Conservation (phyloP, 2,888 invertebrate species). For the Muscina levida region DNA sequence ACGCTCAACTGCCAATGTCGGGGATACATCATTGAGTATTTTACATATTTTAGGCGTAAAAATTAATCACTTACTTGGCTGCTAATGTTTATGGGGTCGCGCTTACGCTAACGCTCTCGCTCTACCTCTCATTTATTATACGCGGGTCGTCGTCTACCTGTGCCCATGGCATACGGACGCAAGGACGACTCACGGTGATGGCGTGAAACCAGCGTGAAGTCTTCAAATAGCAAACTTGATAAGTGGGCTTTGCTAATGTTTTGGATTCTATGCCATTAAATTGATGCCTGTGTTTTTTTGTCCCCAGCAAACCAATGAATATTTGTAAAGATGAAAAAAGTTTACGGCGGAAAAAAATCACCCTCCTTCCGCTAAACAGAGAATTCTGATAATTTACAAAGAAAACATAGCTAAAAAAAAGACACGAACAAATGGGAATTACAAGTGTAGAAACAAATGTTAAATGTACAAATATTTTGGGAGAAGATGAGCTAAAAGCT, state of each 20-base stretch:
- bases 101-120: background rate
- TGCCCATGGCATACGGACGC: constrained; percentile 6
- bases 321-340: constrained; percentile 46
- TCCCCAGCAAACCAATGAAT: constrained; percentile 36
- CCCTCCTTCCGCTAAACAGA: background rate
- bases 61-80: constrained; percentile 79
- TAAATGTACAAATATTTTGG: constrained; percentile 41
- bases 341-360: constrained; percentile 22
- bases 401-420: constrained; percentile 27
- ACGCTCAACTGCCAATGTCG: constrained; percentile 60
- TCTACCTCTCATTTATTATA: background rate
- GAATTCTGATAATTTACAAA: constrained; percentile 29
- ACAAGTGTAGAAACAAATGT: constrained; percentile 33
- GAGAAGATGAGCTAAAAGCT: constrained; percentile 11
- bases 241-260: constrained; percentile 78
- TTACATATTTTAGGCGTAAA: constrained; percentile 78
- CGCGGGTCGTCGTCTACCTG: constrained; percentile 1
- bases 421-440: constrained; percentile 26
- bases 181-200: background rate
- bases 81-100: no score
- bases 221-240: constrained; percentile 71
- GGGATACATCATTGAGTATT: constrained; percentile 76
- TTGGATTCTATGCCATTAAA: constrained; percentile 74
- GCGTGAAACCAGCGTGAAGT: constrained; percentile 14
- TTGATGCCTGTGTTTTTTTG: constrained; percentile 70